Percentiles rank a stretch among this genome's conserved stretches.
phyloP scores from a whole-genome alignment of 2,888 invertebrate species.

The Melanargia galathea region DNA sequence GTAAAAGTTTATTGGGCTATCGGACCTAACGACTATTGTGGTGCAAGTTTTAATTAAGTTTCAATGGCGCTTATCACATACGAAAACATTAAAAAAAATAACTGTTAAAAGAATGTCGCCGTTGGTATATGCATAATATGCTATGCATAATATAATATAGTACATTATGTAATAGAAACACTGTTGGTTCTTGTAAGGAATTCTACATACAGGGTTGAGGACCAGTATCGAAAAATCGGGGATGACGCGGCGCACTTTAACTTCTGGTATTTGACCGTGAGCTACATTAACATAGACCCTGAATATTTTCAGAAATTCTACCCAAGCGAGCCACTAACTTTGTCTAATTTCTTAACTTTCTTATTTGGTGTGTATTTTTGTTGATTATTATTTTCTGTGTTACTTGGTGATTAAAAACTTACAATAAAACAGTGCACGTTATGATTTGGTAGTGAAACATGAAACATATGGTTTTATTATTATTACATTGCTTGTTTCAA shows the following conservation, averaged over 20 bases:
- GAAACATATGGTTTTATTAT: not conserved
- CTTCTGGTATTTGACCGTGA: too few relatives aligned
- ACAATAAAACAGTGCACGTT: constrained; percentile 2
- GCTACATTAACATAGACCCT: too few relatives aligned
- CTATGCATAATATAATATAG: too few relatives aligned
- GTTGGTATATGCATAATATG: too few relatives aligned
- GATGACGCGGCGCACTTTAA: too few relatives aligned
- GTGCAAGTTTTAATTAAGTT: not conserved
- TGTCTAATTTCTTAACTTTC: not conserved
- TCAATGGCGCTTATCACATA: not conserved
- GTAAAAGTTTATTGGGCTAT: not conserved
- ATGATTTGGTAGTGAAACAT: not conserved
- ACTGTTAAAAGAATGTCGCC: not conserved
- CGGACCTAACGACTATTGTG: not conserved
- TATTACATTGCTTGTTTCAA: not conserved
- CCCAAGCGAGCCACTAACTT: not conserved
- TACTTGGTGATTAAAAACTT: not conserved
- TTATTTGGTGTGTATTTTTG: not conserved
- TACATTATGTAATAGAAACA: too few relatives aligned
- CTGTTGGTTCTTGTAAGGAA: too few relatives aligned
- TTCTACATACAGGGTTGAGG: too few relatives aligned
- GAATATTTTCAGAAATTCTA: too few relatives aligned
- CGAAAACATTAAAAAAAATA: not conserved
- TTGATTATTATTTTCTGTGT: not conserved
- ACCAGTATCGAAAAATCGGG: too few relatives aligned